Base-by-base conservation (phyloP, 2,888 invertebrate species). In the Cotesia congregata region DNA sequence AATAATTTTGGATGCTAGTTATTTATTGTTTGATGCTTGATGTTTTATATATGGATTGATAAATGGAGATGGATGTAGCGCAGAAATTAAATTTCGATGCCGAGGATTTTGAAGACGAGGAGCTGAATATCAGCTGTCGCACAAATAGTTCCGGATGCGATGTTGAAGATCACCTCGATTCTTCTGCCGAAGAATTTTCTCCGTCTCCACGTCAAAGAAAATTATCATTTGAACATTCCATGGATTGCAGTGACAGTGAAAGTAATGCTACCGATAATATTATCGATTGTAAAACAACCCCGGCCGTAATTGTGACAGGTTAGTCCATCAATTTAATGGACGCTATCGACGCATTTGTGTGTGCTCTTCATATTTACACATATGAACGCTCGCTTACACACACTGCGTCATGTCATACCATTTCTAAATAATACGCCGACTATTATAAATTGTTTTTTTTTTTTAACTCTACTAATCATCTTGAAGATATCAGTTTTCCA, bases 131-230 rank as follows among this genome's bases (percentile, higher is more conserved):
- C 83, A 92, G 92, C 90, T 86, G 86, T 83, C 87, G 86, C 61
- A 86, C 85, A 15, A 86, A 84, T 76, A 91, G 90, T 82, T 92
- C 93, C 77, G 91, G 91, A 81, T 92, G 92, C 90, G 93, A 93
- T 88, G 91, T 93, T 90, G 92, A 93, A 86, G 92, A 92, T 86
- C 90, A 91, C 39, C 92, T 92, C 84, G 93, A 93, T 85, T 91
- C 92, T 85, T 92, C 93, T 82, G 91, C 91, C 76, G 93, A 91
- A 71, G 90, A 92, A 88, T 89, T 92, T 80, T 92, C 92, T 83
- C 92, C 92, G 64, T 91, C 92, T 82, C 91, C 91, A 75, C 90
- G 92, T 85, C 92, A 93, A 9, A 91, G 93, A 83, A 93, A 93
- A 89, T 89, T 93, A 80, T 92, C 92, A 85, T 93, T 93, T 86